Base-by-base conservation (phyloP, 2,113 vertebrate genomes). In the Phrynosoma platyrhinos region DNA sequence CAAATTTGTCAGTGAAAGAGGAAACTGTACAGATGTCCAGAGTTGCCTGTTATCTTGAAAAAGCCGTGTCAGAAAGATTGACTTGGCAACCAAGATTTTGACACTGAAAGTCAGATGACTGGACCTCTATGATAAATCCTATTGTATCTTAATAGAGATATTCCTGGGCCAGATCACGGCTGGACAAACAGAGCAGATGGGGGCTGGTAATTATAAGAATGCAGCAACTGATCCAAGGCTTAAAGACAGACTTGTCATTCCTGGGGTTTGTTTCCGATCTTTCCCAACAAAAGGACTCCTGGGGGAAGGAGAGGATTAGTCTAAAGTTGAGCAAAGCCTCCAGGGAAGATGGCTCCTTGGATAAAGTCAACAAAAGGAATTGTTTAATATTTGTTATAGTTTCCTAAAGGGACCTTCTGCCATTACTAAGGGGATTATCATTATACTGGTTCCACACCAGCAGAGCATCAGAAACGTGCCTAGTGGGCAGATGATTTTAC, bases 301-400 rank as follows among this genome's bases (percentile, higher is more conserved):
- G 90, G 90, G 90, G 92, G 92, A 92, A 94, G 92, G 91, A 94
- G 90, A 82, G 90, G 92, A 96, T 96, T 96, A 96, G 90, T 91
- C 86, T 92, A 91, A 95, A 95, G 93, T 95, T 95, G 90, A 96
- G 93, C 92, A 93, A 92, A 89, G 92, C 94, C 94, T 96, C 93
- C 88, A 88, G 91, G 94, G 92, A 96, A 96, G 91, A 96, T 92
- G 90, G 90, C 93, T 95, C 94, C 93, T 95, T 95, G 94, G 95
- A 95, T 96, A 92, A 96, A 96, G 91, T 96, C 95, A 96, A 94
- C 94, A 92, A 95, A 95, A 95, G 90, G 92, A 96, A 94, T 95
- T 94, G 93, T 94, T 96, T 85, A 93, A 92, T 96, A 89, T 94
- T 96, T 92, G 92, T 95, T 94, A 92, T 91, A 91, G 90, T 93